Percentiles rank a stretch among this genome's conserved stretches.
Conservation (phyloP, 1,140 invertebrate genomes). For the Andricus grossulariae region DNA sequence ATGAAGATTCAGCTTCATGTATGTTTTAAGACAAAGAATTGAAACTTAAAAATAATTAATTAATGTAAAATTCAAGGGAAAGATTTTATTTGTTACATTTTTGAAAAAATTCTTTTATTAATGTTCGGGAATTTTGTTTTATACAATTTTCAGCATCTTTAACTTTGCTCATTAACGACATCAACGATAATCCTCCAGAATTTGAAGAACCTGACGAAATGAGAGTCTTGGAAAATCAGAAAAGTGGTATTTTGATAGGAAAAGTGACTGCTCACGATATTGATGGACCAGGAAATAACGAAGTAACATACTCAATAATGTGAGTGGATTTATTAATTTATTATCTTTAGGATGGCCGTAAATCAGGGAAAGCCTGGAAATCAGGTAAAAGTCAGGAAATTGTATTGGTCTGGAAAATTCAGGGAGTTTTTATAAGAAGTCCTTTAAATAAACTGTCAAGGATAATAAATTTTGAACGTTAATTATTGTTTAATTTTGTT, state of each 20-base stretch:
- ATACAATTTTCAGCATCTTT: constrained; percentile 37
- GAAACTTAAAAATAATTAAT: not conserved
- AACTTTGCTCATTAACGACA: constrained; percentile 48
- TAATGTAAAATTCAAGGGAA: no score
- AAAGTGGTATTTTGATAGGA: constrained; percentile 42
- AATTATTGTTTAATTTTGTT: no score
- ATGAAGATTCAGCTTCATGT: constrained; percentile 46
- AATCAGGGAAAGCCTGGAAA: no score
- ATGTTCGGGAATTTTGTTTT: not conserved
- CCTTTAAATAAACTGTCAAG: no score
- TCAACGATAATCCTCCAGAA: constrained; percentile 50
- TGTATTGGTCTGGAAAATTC: no score
- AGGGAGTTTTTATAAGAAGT: no score
- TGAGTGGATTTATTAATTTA: constrained; percentile 37
- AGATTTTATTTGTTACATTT: no score
- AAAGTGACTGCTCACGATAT: constrained; percentile 48
- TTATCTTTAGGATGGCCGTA: no score
- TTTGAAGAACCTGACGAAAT: constrained; percentile 42
- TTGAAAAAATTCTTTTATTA: no score
- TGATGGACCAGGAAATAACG: constrained; percentile 50
- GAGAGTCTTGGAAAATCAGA: constrained; percentile 49
- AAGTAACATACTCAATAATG: constrained; percentile 46
- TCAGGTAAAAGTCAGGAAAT: no score
- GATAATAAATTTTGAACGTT: no score
- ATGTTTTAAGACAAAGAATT: constrained; percentile 17